Evolutionary conservation across 2,797 vertebrate genomes (phyloP).

Genomic region (Enteromius unitaeniatus): DNA sequence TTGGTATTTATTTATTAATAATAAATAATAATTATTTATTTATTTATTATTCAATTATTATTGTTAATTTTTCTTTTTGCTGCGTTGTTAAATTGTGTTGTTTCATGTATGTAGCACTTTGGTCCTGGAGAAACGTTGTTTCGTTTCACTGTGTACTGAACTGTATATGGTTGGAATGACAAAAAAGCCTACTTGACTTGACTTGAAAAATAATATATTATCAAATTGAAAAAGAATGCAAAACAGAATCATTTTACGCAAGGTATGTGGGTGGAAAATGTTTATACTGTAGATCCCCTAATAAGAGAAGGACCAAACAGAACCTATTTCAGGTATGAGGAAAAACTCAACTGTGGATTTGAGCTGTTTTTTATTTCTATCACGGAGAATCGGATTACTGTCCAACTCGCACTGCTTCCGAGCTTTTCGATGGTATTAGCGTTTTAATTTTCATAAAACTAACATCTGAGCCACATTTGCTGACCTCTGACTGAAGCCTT

Average conservation of each 20-base stretch:
- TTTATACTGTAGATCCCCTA: not conserved
- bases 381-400: constrained; percentile 34
- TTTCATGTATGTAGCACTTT: no score
- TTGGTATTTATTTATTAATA: no score
- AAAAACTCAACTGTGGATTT: constrained; percentile 28
- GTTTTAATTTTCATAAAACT: constrained; percentile 70
- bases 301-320: not conserved
- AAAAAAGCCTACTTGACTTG: no score
- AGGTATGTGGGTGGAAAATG: not conserved
- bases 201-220: not conserved
- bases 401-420: constrained; percentile 10
- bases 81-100: no score
- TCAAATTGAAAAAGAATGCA: not conserved
- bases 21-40: no score
- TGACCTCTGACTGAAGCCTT: constrained; percentile 51
- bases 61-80: no score
- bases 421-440: constrained; percentile 50
- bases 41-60: no score
- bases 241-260: not conserved
- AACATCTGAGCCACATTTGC: constrained; percentile 46
- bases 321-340: constrained; percentile 25
- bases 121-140: no score
- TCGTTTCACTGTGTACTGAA: no score
- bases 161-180: no score
- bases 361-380: constrained; percentile 30